Conservation (phyloP, 1,140 invertebrate genomes). For the Bombus ignitus region DNA sequence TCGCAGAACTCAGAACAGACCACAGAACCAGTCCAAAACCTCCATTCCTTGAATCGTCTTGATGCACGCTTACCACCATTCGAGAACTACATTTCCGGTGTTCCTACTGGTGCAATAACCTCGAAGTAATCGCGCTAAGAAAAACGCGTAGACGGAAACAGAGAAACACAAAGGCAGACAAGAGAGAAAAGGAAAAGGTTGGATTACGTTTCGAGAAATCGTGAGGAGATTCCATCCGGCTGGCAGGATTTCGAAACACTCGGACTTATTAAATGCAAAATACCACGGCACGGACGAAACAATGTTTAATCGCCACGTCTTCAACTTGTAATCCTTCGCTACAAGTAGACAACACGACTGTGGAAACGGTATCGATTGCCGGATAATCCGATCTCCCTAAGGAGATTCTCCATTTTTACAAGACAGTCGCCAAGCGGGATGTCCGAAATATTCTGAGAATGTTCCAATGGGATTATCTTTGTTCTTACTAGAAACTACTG, state of each 20-base stretch:
- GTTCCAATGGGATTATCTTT: too few species aligned
- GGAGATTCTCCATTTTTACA: slow-evolving; percentile 70
- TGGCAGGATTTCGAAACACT: slow-evolving; percentile 50
- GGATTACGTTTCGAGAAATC: slow-evolving; percentile 7
- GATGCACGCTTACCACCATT: slow-evolving; percentile 1
- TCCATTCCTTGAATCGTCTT: slow-evolving; percentile 20
- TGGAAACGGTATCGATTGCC: not conserved
- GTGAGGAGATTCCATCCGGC: not conserved
- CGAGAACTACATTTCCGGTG: not conserved
- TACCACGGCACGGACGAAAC: slow-evolving; percentile 55
- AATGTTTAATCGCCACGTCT: slow-evolving; percentile 73
- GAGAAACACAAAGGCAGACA: not conserved
- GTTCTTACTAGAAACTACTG: too few species aligned
- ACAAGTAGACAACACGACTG: slow-evolving; percentile 5
- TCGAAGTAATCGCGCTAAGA: slow-evolving; percentile 23
- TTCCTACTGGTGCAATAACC: slow-evolving; percentile 17
- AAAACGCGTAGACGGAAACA: slow-evolving; percentile 7
- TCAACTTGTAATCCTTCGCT: slow-evolving; percentile 58
- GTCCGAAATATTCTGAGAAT: slow-evolving; percentile 66
- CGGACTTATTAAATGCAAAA: slow-evolving; percentile 74
- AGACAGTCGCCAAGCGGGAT: slow-evolving; percentile 12
- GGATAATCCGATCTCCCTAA: slow-evolving; percentile 68
- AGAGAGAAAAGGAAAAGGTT: not conserved
- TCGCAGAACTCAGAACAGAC: not conserved
- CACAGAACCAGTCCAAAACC: not conserved